phyloP scores from a whole-genome alignment of 2,113 vertebrate genomes.

The Pollachius pollachius region DNA sequence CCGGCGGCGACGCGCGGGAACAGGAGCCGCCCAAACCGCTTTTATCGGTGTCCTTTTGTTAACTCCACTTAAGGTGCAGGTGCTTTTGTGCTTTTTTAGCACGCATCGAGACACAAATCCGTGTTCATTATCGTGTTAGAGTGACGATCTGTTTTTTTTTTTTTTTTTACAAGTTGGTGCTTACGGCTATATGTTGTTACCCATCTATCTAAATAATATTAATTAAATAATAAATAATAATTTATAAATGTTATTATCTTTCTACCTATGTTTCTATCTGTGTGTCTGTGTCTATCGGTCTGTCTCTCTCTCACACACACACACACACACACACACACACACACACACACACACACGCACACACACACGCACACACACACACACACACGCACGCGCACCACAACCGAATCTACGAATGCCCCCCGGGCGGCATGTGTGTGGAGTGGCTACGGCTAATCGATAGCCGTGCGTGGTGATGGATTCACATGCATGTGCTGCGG shows the following conservation, averaged over 20 bases:
- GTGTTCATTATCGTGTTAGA: too few relatives aligned
- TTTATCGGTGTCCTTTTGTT: slow-evolving; percentile 14
- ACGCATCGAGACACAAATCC: too few relatives aligned
- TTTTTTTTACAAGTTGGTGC: too few relatives aligned
- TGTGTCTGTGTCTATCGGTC: background rate
- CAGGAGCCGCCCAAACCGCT: background rate
- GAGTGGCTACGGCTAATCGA: slow-evolving; percentile 38
- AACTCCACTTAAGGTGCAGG: slow-evolving; percentile 14
- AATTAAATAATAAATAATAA: background rate
- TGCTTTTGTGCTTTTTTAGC: slow-evolving; percentile 33
- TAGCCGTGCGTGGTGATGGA: slow-evolving; percentile 51
- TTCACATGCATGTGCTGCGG: slow-evolving; percentile 40
- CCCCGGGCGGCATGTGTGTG: too few relatives aligned
- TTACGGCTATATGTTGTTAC: background rate
- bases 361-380: slow-evolving; percentile 13
- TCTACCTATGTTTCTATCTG: background rate
- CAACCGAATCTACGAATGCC: too few relatives aligned
- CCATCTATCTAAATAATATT: background rate
- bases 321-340: background rate
- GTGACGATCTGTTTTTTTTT: too few relatives aligned
- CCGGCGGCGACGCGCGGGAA: too few relatives aligned
- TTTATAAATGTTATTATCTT: background rate
- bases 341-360: background rate
- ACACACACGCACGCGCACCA: background rate
- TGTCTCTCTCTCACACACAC: background rate